phyloP scores from a whole-genome alignment of 2,113 vertebrate genomes.

The Camelus dromedarius region DNA sequence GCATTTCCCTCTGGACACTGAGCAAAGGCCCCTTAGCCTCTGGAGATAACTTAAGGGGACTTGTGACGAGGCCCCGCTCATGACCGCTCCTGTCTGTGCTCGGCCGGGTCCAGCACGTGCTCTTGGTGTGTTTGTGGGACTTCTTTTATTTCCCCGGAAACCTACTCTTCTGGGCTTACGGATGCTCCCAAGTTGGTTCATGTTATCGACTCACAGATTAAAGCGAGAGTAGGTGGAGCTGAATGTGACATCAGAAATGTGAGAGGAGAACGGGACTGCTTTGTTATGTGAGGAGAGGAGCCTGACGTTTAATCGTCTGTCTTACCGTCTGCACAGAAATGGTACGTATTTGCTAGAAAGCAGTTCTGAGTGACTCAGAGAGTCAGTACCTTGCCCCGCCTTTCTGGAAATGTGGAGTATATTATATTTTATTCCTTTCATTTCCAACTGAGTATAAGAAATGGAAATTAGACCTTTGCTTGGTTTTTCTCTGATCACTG shows the following conservation, averaged over 20 bases:
- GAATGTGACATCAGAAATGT: fast-evolving
- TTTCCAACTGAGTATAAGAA: not conserved
- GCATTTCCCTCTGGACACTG: not conserved
- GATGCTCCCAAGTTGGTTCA: fast-evolving
- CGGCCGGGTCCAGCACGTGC: fast-evolving
- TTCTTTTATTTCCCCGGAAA: not conserved
- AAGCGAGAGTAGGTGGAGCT: not conserved
- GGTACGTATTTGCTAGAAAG: not conserved
- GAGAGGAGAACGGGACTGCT: not conserved
- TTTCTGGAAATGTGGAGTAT: not conserved
- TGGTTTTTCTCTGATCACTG: not conserved
- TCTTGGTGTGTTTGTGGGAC: not conserved
- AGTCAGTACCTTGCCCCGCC: not conserved
- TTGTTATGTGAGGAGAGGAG: fast-evolving
- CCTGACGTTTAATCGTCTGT: too few species aligned
- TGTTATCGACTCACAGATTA: not conserved
- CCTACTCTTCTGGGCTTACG: not conserved
- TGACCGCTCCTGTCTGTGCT: fast-evolving
- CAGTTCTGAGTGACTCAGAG: not conserved
- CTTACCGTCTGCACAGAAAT: not conserved
- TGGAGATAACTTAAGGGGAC: fast-evolving
- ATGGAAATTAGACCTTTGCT: conserved; percentile 41
- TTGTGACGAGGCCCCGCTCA: fast-evolving
- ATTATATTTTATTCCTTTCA: conserved; percentile 1
- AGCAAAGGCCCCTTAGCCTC: not conserved